Conservation (phyloP, 23 tunicate genomes). For the Trididemnum nubilum region DNA sequence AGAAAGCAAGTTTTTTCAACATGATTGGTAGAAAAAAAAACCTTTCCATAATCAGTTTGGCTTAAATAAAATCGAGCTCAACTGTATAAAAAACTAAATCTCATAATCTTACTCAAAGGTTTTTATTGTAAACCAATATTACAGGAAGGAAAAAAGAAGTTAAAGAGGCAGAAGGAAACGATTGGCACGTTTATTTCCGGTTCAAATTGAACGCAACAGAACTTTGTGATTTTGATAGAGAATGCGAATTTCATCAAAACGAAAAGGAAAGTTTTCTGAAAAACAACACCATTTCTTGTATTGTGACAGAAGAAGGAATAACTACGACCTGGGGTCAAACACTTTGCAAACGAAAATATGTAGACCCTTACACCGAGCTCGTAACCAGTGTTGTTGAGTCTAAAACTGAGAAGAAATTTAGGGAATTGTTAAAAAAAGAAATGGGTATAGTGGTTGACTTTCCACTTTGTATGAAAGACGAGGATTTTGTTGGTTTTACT, state of each 20-base stretch:
- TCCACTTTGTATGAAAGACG: neutral
- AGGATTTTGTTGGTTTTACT: neutral
- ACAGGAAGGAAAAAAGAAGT: too few relatives aligned
- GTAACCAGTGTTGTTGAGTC: neutral
- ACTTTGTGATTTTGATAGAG: neutral
- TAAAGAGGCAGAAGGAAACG: too few relatives aligned
- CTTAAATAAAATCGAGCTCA: too few relatives aligned
- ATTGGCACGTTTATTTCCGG: neutral
- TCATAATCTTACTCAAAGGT: too few relatives aligned
- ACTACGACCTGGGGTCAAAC: neutral
- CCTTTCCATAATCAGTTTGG: too few relatives aligned
- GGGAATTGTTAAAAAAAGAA: neutral
- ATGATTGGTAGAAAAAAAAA: too few relatives aligned
- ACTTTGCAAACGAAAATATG: neutral
- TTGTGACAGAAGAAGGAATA: neutral
- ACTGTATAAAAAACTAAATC: too few relatives aligned
- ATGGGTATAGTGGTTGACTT: slow-evolving; percentile 1
- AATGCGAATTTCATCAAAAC: neutral
- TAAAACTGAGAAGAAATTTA: neutral
- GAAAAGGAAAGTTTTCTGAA: neutral
- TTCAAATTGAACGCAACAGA: neutral
- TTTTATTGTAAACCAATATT: too few relatives aligned
- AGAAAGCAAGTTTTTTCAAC: too few relatives aligned
- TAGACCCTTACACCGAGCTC: neutral
- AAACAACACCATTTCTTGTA: neutral